Evolutionary conservation across 2,113 vertebrate species (phyloP), one percentile per base, ranked within the genome.

Genomic region (Clarias gariepinus): DNA sequence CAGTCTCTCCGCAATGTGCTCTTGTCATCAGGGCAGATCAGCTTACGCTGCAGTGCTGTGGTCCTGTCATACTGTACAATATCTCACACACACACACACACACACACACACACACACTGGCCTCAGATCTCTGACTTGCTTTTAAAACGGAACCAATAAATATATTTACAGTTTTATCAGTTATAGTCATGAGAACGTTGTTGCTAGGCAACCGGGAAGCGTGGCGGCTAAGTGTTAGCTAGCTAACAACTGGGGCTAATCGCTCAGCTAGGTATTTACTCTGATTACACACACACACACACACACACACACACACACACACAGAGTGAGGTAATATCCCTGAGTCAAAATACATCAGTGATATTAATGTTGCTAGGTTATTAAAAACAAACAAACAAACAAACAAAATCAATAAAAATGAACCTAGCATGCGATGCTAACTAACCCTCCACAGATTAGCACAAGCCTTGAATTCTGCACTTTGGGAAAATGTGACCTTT

Each of bases 1-100:
- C 10, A 7, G 36, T 47, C 36, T 82, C 25, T 9, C 36, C 1
- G 41, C 41, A 53, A 66, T 66, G 63, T 68, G 41, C 68, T 83
- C 81, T 68, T 21, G 58, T 77, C 82, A 83, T 87, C 47, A 83
- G 60, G 60, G 18, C 60, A 60, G 69, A 52, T 15, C 13, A 53
- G 30, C 63, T 82, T 86, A 52, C 66, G 16, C 18, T 86, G 60
- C 25, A 74, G 36, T 71, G 68, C 41, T 33, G 79, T 74, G 55
- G 23, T 66, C 69, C 33, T 71, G 33, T 21, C 60, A 68, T 19
- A 64, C 81, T 68, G 36, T 82, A 82, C 36, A 82, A 52, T n/a
- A 63, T 61, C 57, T 76, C 69, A 69, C 69, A 61, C 36, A 82
- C 57, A 64, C 74, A 57, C 74, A 41, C 64, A 52, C 57, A 73